These are phyloP conservation scores for Ibycter americanus DNA, from an alignment of 2,797 vertebrate species.

Conservation along the genomic window DNA sequence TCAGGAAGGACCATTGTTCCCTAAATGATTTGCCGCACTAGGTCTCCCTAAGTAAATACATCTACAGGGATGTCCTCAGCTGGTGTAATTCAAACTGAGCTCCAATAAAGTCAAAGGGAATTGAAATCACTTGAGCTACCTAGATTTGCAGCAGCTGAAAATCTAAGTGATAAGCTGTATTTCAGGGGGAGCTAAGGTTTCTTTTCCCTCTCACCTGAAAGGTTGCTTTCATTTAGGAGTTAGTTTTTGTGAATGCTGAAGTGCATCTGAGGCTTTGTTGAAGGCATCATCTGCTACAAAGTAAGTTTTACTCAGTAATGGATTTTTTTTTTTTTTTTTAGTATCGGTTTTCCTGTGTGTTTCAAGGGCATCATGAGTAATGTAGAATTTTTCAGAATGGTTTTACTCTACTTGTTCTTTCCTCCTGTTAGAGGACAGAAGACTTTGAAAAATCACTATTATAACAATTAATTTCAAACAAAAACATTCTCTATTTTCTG, in stretches of 20 bases:
- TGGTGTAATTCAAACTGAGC: background rate
- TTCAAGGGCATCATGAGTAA: background rate
- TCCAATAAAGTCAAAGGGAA: background rate
- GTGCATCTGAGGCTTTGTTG: background rate
- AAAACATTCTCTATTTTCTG: background rate
- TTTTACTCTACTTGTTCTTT: background rate
- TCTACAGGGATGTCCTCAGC: background rate
- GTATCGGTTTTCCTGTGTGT: background rate
- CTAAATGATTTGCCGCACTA: background rate
- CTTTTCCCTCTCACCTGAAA: accelerated
- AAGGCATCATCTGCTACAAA: background rate
- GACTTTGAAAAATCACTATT: background rate
- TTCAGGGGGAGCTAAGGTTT: background rate
- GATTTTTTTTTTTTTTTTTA: background rate
- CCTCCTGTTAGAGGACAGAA: background rate
- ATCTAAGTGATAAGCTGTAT: background rate
- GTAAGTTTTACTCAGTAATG: background rate
- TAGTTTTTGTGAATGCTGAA: background rate
- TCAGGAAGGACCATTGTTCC: accelerated
- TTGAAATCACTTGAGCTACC: background rate
- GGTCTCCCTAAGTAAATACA: background rate
- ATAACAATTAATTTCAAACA: background rate
- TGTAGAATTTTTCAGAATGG: background rate
- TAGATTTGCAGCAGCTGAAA: background rate
- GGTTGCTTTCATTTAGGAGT: background rate